Base-by-base conservation (phyloP, 2,113 vertebrate genomes). In the Prunella himalayana region DNA sequence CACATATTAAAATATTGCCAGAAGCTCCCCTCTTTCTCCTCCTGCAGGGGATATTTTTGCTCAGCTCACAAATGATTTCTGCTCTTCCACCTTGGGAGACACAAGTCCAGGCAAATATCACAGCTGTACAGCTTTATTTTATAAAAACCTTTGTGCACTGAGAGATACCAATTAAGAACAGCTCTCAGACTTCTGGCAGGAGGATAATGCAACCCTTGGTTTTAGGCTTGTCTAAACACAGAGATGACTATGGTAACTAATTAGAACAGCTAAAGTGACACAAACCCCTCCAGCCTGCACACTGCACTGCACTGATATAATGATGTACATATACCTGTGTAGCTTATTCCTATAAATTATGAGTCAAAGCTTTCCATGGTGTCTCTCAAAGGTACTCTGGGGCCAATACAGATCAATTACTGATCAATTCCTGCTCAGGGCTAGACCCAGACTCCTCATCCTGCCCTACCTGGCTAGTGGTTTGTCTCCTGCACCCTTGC, bases 161-260 rank as follows among this genome's bases (percentile, higher is more conserved):
- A 93, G 69, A 81, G 41, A 87, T 75, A 78, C 68, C 95, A 95
- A 91, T 82, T 94, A 94, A 88, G 53, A 84, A 65, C 47, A 92
- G 86, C 65, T 68, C 82, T 95, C 5, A 3, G 94, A 96, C 68
- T 95, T 91, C 79, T 94, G 59, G 76, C 88, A 94, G 1, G 4
- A 90, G 47, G 41, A 72, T 77, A 96, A 81, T 24, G 35, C 72
- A 92, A 45, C 54, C 51, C 75, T 92, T 87, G 80, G 89, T 87
- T 95, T 82, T 78, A 94, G 95, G 53, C 86, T 93, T 96, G 72
- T 93, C 86, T 94, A 88, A 95, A 90, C 56, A 92, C 39, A 94
- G 82, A 76, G 59, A 53, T 81, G 47, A 81, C 66, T 95, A 69
- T 21, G 66, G 50, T 66, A 65, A 94, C 78, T 82, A 85, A 94